These are phyloP conservation scores for Antheraea pernyi DNA, from an alignment of 1,140 invertebrate genomes.

Conservation along the genomic window DNA sequence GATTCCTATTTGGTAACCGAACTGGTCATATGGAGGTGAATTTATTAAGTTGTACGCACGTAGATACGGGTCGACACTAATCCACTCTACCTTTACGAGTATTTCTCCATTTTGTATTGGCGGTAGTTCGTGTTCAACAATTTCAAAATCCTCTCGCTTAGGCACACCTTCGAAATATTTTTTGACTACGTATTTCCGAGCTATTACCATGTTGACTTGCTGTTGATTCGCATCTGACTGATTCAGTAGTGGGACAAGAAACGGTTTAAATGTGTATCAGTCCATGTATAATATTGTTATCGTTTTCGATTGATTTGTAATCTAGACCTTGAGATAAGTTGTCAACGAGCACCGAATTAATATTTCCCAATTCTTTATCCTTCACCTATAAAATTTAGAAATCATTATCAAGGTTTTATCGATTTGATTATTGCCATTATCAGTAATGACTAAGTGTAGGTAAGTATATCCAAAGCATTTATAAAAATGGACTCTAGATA, in stretches of 20 bases:
- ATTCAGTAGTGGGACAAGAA: background rate
- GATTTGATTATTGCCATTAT: background rate
- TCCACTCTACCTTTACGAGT: constrained; percentile 59
- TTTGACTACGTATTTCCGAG: constrained; percentile 43
- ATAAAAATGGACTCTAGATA: too few relatives aligned
- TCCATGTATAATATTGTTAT: background rate
- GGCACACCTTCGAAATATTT: constrained; percentile 51
- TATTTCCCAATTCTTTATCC: background rate
- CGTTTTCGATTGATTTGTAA: background rate
- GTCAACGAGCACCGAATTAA: background rate
- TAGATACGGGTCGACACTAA: constrained; percentile 66
- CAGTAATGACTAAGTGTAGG: too few relatives aligned
- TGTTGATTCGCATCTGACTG: constrained; percentile 2
- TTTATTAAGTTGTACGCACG: constrained; percentile 20
- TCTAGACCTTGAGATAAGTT: background rate
- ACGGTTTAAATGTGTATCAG: background rate
- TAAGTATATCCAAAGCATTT: too few relatives aligned
- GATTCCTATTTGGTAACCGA: constrained; percentile 52
- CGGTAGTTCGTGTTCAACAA: constrained; percentile 47
- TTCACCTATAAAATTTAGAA: background rate
- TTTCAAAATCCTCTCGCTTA: constrained; percentile 48
- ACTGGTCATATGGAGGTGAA: constrained; percentile 41
- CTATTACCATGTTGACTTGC: constrained; percentile 29
- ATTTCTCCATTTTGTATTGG: constrained; percentile 50
- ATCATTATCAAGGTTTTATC: background rate